Evolutionary conservation across 1,140 invertebrate species (phyloP).

Genomic region (Bilobella aurantiaca): DNA sequence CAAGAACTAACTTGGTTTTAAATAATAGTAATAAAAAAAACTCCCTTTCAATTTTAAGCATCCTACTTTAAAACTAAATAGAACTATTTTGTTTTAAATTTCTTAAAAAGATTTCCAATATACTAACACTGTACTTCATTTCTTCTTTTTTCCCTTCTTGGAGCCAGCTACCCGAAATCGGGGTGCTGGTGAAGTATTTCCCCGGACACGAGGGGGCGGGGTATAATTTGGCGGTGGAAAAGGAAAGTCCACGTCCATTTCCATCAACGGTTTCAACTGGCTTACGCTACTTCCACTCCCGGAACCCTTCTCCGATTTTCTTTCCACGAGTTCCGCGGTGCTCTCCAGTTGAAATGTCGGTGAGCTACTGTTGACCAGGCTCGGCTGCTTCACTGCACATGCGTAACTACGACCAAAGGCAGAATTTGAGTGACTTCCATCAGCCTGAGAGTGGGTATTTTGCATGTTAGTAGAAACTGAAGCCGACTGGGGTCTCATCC

Average conservation of each 20-base stretch:
- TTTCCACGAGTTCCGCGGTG: too few relatives aligned
- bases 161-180: not conserved
- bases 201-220: not conserved
- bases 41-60: not conserved
- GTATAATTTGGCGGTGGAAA: not conserved
- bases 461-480: not conserved
- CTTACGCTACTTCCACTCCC: too few relatives aligned
- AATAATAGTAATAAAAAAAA: too few relatives aligned
- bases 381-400: constrained; percentile 24
- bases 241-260: constrained; percentile 2
- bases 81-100: too few relatives aligned
- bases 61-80: too few relatives aligned
- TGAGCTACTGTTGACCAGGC: not conserved
- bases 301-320: too few relatives aligned
- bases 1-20: too few relatives aligned
- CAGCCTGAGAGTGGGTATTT: not conserved
- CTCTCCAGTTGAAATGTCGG: too few relatives aligned
- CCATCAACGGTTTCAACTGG: not conserved
- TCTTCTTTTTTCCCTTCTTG: not conserved
- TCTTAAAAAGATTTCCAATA: not conserved
- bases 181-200: not conserved
- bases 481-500: not conserved
- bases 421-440: constrained; percentile 6
- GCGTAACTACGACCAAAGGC: constrained; percentile 29
- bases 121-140: not conserved